A percentile compares a stretch with the other conserved stretches of the same genome.
Conservation (phyloP, 2,888 invertebrate genomes). For the Caenorhabditis parvicauda region DNA sequence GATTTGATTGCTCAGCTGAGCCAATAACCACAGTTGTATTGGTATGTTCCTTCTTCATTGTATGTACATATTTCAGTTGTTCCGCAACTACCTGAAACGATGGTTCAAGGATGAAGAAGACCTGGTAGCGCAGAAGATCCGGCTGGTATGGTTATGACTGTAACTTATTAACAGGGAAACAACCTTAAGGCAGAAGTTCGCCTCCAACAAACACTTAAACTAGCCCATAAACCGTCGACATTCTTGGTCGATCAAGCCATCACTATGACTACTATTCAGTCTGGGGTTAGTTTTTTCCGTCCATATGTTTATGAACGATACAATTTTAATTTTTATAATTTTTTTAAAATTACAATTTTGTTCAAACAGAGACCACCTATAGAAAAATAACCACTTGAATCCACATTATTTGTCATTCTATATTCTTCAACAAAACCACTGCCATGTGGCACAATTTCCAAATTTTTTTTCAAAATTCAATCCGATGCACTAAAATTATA, state of each 20-base stretch:
- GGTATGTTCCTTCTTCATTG: background rate
- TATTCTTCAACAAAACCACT: too few species aligned
- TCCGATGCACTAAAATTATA: too few species aligned
- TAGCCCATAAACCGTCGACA: slow-evolving; percentile 36
- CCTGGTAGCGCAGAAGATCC: slow-evolving; percentile 21
- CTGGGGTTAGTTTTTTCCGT: background rate
- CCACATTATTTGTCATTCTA: too few species aligned
- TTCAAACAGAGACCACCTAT: too few species aligned
- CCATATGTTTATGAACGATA: background rate
- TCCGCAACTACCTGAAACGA: slow-evolving; percentile 37
- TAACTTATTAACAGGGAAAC: background rate
- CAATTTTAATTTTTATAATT: background rate
- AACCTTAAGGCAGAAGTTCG: slow-evolving; percentile 24
- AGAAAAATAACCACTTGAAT: too few species aligned
- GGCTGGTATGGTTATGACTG: slow-evolving; percentile 1
- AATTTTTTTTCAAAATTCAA: too few species aligned
- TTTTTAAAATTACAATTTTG: too few species aligned
- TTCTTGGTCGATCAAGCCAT: slow-evolving; percentile 38
- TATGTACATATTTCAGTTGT: slow-evolving; percentile 24
- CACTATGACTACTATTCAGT: slow-evolving; percentile 20
- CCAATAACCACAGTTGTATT: background rate
- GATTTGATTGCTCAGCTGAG: background rate
- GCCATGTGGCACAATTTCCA: too few species aligned
- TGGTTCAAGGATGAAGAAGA: slow-evolving; percentile 33
- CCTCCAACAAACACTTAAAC: slow-evolving; percentile 34